Conservation (phyloP, 2,888 invertebrate genomes). For the Monoplex corrugatus region DNA sequence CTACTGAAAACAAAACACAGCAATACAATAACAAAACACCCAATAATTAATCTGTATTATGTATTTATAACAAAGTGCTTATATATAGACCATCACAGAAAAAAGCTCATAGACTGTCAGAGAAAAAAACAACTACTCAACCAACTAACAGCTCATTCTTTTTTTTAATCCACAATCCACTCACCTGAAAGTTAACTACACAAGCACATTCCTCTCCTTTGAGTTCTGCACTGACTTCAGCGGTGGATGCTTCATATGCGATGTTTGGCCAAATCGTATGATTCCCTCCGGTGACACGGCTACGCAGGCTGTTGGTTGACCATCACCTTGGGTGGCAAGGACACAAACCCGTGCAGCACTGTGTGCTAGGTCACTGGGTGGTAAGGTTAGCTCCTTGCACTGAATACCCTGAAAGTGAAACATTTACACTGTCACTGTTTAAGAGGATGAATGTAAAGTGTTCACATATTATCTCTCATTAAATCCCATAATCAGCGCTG, state of each 20-base stretch:
- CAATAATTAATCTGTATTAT: too few relatives aligned
- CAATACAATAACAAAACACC: too few relatives aligned
- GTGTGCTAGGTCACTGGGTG: constrained; percentile 95
- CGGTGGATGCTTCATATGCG: constrained; percentile 92
- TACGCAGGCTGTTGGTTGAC: constrained; percentile 82
- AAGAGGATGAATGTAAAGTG: too few relatives aligned
- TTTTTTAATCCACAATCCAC: neutral
- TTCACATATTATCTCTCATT: too few relatives aligned
- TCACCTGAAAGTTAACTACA: constrained; percentile 78
- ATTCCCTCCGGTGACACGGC: constrained; percentile 96
- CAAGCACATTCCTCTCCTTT: constrained; percentile 84
- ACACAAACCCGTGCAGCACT: constrained; percentile 85
- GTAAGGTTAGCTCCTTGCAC: constrained; percentile 92
- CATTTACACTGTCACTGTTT: too few relatives aligned
- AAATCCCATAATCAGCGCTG: too few relatives aligned
- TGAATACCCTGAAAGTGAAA: constrained; percentile 53
- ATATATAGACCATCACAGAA: too few relatives aligned
- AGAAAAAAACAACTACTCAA: too few relatives aligned
- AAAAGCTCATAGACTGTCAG: too few relatives aligned
- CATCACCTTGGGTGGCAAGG: constrained; percentile 86
- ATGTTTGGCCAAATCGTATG: constrained; percentile 95
- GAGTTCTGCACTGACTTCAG: constrained; percentile 92
- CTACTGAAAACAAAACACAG: too few relatives aligned
- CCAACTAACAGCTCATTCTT: too few relatives aligned
- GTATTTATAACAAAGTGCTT: too few relatives aligned